phyloP scores from a whole-genome alignment of 2,888 invertebrate species.

The Eupithecia exiguata region DNA sequence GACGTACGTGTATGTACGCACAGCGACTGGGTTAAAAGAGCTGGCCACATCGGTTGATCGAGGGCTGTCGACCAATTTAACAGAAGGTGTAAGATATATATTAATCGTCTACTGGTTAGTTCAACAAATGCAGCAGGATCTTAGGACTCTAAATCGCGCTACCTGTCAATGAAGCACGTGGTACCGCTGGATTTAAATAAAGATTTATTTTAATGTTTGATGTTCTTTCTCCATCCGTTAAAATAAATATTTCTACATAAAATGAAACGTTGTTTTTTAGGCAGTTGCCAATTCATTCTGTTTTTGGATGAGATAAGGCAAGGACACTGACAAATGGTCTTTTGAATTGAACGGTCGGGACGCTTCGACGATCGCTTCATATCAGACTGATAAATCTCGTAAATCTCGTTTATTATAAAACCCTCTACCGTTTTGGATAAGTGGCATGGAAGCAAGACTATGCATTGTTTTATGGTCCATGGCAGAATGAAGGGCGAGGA shows the following conservation, averaged over 20 bases:
- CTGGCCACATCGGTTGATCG: background rate
- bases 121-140: background rate
- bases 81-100: background rate
- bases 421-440: background rate
- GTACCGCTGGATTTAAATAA: background rate
- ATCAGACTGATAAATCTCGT: conserved; percentile 52
- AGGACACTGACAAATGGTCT: conserved; percentile 73
- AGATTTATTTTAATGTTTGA: background rate
- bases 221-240: background rate
- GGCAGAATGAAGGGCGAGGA: too few relatives aligned
- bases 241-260: background rate
- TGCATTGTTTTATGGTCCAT: too few relatives aligned
- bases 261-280: conserved; percentile 28
- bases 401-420: background rate
- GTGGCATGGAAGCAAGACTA: background rate
- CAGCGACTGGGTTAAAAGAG: background rate
- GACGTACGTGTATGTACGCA: too few relatives aligned
- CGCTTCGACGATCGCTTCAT: conserved; percentile 62
- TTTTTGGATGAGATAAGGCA: conserved; percentile 60
- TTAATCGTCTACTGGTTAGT: background rate
- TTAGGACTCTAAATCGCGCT: background rate
- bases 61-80: background rate
- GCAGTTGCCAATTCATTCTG: conserved; percentile 61
- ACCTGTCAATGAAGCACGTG: background rate
- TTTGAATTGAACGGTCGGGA: conserved; percentile 60